Evolutionary conservation across 2,113 vertebrate species (phyloP).

Genomic region (Melospiza georgiana): DNA sequence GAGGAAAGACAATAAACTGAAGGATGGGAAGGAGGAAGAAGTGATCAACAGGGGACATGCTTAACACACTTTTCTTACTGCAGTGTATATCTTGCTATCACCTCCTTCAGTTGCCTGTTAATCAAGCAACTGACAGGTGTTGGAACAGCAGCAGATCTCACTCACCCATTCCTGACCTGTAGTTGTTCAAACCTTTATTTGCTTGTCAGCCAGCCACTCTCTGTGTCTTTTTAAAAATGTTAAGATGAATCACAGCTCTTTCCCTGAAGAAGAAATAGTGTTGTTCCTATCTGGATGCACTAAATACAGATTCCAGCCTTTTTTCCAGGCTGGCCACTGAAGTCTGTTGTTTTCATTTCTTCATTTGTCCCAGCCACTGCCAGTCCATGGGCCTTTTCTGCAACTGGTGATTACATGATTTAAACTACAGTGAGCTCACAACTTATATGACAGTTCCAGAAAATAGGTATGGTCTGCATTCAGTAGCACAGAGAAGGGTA

Average conservation of each 20-base stretch:
- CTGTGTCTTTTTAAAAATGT: not conserved
- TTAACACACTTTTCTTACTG: conserved; percentile 12
- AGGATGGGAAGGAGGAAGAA: not conserved
- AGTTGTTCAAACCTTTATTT: conserved; percentile 5
- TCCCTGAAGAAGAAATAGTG: conserved; percentile 29
- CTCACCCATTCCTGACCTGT: not conserved
- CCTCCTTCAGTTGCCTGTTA: not conserved
- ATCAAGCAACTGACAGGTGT: not conserved
- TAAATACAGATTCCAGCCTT: conserved; percentile 47
- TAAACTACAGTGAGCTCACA: not conserved
- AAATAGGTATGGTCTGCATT: not conserved
- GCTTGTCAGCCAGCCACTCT: conserved; percentile 3
- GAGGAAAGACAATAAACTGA: not conserved
- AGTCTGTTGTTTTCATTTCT: not conserved
- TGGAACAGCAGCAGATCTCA: conserved; percentile 21
- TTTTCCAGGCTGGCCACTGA: not conserved
- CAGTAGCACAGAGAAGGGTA: not conserved
- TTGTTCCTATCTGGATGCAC: not conserved
- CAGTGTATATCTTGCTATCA: not conserved
- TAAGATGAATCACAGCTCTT: conserved; percentile 40
- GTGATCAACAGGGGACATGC: not conserved
- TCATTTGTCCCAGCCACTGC: not conserved
- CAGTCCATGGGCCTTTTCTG: not conserved
- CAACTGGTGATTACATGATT: not conserved
- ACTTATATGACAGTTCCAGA: not conserved